Evolutionary conservation across 1,140 invertebrate genomes (phyloP), one percentile per base, ranked within the genome.

Genomic region (Lasaia peninsularis): DNA sequence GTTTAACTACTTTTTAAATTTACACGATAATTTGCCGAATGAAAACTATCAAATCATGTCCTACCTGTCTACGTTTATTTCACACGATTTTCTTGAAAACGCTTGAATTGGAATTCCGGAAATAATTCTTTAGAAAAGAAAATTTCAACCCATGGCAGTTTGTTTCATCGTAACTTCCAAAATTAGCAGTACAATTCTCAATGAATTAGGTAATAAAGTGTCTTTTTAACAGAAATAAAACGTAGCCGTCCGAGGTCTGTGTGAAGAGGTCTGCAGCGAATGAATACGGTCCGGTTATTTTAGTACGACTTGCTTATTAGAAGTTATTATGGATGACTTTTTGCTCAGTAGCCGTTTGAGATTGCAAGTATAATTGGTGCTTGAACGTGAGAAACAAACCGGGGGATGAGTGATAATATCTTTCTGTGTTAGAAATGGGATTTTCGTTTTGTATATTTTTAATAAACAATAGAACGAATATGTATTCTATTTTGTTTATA

Each of bases 221-320:
- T 18, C 28, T 28, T 31, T 24, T 31, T 21, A n/a, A 51, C n/a
- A 1, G 12, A 12, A 51, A 32, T 31, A 32, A 24, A 24, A 24
- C 49, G 20, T 24, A 51, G n/a, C 21, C 11, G 28, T 51, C 11
- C 7, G n/a, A 7, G 21, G 11, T 14, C 24, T 1, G 49, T 51
- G 5, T 51, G 24, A 8, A 31, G 20, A 1, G 4, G 6, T 14
- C 37, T 18, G 37, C 12, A 40, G 20, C 12, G 24, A 14, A 31
- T 24, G 35, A 18, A 24, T 14, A 24, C 52, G 18, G 56, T 63
- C 66, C 60, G 67, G 68, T 71, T 65, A 60, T 31, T 62, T 74
- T 72, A 72, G 65, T 73, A 69, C 73, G 65, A 63, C 73, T 73
- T 62, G 57, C 73, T 75, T 75, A 75, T 82, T 80, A 82, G 75